phyloP scores from a whole-genome alignment of 1,140 invertebrate species.

The Psix sp. region DNA sequence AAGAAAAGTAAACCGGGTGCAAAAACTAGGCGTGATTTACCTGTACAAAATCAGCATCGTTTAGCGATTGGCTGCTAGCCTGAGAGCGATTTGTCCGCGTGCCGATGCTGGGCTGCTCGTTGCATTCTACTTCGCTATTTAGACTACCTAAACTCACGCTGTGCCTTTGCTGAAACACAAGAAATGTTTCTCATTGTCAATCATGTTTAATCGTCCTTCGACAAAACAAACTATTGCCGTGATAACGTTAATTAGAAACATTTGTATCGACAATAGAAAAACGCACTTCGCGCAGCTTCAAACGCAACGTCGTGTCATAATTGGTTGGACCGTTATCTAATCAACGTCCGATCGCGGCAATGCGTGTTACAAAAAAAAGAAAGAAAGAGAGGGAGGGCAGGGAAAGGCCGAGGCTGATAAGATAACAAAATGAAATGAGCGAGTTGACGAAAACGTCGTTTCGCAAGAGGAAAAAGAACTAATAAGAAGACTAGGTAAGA shows the following conservation, averaged over 20 bases:
- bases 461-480: neutral
- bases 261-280: too few species aligned
- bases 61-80: slow-evolving; percentile 88
- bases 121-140: slow-evolving; percentile 77
- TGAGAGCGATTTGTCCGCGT: slow-evolving; percentile 79
- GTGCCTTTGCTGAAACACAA: slow-evolving; percentile 74
- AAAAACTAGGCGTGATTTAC: slow-evolving; percentile 72
- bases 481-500: slow-evolving; percentile 35
- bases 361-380: too few species aligned
- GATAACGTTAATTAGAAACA: too few species aligned
- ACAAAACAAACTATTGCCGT: too few species aligned
- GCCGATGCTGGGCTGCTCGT: slow-evolving; percentile 64
- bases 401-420: neutral
- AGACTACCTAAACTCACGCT: slow-evolving; percentile 78
- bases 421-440: neutral
- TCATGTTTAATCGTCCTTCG: too few species aligned
- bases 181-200: too few species aligned
- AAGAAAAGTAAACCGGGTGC: too few species aligned
- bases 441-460: neutral
- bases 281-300: too few species aligned
- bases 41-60: slow-evolving; percentile 87
- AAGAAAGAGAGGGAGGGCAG: too few species aligned
- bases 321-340: too few species aligned
- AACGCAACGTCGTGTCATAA: too few species aligned
- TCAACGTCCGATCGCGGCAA: too few species aligned